Evolutionary conservation across 1,140 invertebrate genomes (phyloP), one percentile per base, ranked within the genome.

Genomic region (Delia radicum): DNA sequence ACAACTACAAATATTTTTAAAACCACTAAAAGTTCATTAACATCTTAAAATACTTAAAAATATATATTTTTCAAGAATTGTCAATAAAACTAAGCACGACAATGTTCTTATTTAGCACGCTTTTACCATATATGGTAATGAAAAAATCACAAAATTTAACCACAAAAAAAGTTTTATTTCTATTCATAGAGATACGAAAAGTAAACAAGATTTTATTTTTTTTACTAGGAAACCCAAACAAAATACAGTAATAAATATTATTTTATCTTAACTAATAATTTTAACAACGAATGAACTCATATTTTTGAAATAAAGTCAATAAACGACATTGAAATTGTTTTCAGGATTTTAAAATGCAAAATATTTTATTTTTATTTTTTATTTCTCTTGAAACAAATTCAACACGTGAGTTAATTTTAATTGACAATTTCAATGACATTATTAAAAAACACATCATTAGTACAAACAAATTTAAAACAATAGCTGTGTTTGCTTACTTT

Each of bases 71-170:
- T 55, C 24, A 21, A 5, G n/a, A 0, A 6, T 55, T 55, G n/a
- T 55, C 13, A 55, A 55, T 21, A 55, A 55, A 55, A 55, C 48
- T 55, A 67, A 67, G 12, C 29, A 69, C 33, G 65, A 33, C 65
- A 69, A 69, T 28, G 65, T 69, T 69, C 65, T 69, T n/a, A 69
- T 69, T 69, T 69, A 69, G 65, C 65, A 37, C 65, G 29, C 65
- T n/a, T 69, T 37, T 33, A 69, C 65, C 65, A 13, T 33, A 24
- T 69, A 37, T 33, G 21, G 65, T 33, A 37, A 28, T 28, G 29
- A 31, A 31, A 67, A 67, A 67, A 67, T 12, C 24, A 65, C 62
- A 28, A 65, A 65, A 28, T 62, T 29, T 12, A 67, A 37, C 18
- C 18, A 69, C n/a, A 33, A 69, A 71, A 24, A 27, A n/a, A n/a